Evolutionary conservation across 2,113 vertebrate genomes (phyloP), one percentile per base, ranked within the genome.

Genomic region (Polyodon spathula): DNA sequence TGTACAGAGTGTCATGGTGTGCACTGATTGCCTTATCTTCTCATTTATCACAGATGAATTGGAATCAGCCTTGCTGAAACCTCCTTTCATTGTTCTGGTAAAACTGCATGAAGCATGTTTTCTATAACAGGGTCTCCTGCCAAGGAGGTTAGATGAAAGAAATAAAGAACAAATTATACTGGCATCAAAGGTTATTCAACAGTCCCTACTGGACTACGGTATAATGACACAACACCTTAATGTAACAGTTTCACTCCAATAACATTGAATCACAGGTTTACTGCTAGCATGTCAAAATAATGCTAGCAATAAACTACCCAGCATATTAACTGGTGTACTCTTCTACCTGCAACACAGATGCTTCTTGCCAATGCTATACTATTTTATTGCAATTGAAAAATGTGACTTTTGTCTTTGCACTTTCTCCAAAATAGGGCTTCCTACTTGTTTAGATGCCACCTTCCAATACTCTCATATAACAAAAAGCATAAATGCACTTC

Each of bases 11-110:
- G 90, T 90, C 92, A 83, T 82, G 85, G 89, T 87, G 90, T 87
- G 89, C 91, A 86, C 92, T 93, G 92, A 95, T 95, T 94, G 94
- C 94, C 92, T 97, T 97, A 97, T 97, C 94, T 96, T 94, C 91
- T 93, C 92, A 97, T 98, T 97, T 98, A 95, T 97, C 93, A 98
- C 96, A 98, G 95, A 92, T 98, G 96, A 97, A 90, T 97, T 97
- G 95, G 93, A 97, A 93, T 92, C 93, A 98, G 85, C 92, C 93
- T 97, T 92, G 92, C 93, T 95, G 93, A 95, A 97, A 94, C 86
- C 84, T 88, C 77, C 89, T 88, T 76, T 87, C 86, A 89, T 92
- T 89, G 89, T 91, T 92, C 86, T 86, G 84, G 88, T 86, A 84
- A 86, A 88, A 92, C 79, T 87, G 83, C 75, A 78, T 83, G 83